A percentile compares a stretch with the other conserved stretches of the same genome.
Evolutionary conservation across 1,140 invertebrate species (phyloP).

Genomic region (Steinernema feltiae): DNA sequence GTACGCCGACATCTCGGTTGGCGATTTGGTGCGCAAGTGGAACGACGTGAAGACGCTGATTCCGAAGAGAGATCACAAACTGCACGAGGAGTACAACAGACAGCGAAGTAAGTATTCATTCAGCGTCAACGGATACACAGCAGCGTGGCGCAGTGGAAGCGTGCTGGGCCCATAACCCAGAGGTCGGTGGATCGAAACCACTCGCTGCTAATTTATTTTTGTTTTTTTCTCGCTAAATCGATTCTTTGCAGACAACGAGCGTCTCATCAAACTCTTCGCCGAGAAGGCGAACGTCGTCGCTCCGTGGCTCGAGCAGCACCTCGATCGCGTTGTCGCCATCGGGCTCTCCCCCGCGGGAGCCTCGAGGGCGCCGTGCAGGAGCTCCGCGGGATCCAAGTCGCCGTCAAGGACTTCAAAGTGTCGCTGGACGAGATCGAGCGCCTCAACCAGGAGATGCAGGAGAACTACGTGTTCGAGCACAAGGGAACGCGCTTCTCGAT

Average conservation of each 20-base stretch:
- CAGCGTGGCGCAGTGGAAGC: neutral
- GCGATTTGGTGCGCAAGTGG: slow-evolving; percentile 77
- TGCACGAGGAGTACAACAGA: slow-evolving; percentile 76
- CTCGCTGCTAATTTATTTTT: slow-evolving; percentile 71
- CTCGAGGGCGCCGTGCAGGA: slow-evolving; percentile 54
- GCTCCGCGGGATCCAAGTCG: slow-evolving; percentile 57
- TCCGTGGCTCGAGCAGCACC: slow-evolving; percentile 96
- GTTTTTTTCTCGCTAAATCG: slow-evolving; percentile 93
- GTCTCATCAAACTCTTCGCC: slow-evolving; percentile 87
- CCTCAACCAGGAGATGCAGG: slow-evolving; percentile 96
- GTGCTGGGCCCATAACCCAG: neutral
- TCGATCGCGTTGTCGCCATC: slow-evolving; percentile 91
- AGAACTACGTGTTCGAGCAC: slow-evolving; percentile 99
- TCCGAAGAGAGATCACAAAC: slow-evolving; percentile 84
- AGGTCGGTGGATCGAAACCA: neutral
- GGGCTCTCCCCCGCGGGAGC: slow-evolving; percentile 67
- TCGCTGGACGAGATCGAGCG: slow-evolving; percentile 97
- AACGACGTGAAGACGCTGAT: slow-evolving; percentile 86
- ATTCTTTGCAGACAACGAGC: slow-evolving; percentile 88
- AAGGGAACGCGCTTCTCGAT: slow-evolving; percentile 97
- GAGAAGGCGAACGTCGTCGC: slow-evolving; percentile 96
- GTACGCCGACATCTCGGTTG: slow-evolving; percentile 86
- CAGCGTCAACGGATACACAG: no score
- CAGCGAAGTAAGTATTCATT: slow-evolving; percentile 84
- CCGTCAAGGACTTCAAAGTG: slow-evolving; percentile 85